Evolutionary conservation across 1,140 invertebrate genomes (phyloP), one percentile per base, ranked within the genome.

Genomic region (Temnothorax curvispinosus): DNA sequence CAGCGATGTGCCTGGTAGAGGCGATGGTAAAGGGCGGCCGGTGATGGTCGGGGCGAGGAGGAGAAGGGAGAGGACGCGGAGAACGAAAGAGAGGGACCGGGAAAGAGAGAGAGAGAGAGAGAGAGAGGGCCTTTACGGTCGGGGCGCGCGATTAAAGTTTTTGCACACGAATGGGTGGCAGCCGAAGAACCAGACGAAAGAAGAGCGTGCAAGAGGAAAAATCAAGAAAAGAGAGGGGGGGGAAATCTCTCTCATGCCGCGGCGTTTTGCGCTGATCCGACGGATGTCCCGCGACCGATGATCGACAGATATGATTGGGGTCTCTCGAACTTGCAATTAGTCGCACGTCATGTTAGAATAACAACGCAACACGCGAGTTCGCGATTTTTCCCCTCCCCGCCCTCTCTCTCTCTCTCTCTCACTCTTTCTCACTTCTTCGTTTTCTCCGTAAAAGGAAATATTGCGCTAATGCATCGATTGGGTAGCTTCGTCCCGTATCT

Each of bases 101-200:
- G 13, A 44, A 44, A 67, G 56, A 71, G 81, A 21, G 72, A 67
- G 56, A 71, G 81, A 21, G 72, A 75, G 56, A 78, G 69, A 78
- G 82, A 50, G 85, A 75, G 72, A 86, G 77, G 76, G 86, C 78
- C 90, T 92, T 91, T 91, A 92, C 81, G 88, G 85, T 88, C 85
- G 74, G 77, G 62, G 85, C 76, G 80, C 41, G 88, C 91, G 91
- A 93, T 93, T 92, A 91, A 90, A 89, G 91, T 92, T 93, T 92
- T 93, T 92, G 86, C 87, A 58, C 74, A 71, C 64, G 62, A 71
- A 81, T 52, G n/a, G 9, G 65, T 77, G 54, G 58, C 71, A 85
- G 54, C 9, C 54, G 74, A 87, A 67, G 72, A 85, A 78, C 32
- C 54, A 58, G 15, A 21, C 54, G 87, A 77, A 71, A 85, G 72